These are phyloP conservation scores for Spilarctia lutea DNA, from an alignment of 2,888 invertebrate genomes.

Conservation along the genomic window DNA sequence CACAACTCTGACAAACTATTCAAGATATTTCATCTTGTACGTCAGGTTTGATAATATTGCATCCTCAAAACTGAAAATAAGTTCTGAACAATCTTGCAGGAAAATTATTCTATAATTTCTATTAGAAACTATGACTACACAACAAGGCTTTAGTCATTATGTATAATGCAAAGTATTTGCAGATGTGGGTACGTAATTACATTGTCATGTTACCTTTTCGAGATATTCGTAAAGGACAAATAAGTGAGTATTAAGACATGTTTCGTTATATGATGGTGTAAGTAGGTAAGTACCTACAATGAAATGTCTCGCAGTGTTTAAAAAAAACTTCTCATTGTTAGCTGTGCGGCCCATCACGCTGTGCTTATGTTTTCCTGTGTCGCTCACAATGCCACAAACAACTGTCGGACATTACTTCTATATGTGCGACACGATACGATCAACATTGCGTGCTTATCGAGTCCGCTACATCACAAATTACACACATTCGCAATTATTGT, in stretches of 20 bases:
- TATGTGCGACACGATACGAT: conserved; percentile 57
- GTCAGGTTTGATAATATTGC: not conserved
- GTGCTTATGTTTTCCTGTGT: conserved; percentile 69
- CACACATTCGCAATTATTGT: conserved; percentile 51
- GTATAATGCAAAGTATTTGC: not conserved
- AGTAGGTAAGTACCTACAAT: conserved; percentile 45
- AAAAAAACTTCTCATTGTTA: conserved; percentile 74
- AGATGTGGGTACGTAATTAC: not conserved
- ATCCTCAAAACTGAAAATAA: not conserved
- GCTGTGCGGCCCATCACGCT: conserved; percentile 62
- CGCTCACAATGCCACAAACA: conserved; percentile 67
- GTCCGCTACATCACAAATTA: conserved; percentile 60
- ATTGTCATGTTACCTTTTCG: not conserved
- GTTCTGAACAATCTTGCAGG: not conserved
- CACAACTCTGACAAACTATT: not conserved
- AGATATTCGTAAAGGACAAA: conserved; percentile 51
- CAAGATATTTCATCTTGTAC: not conserved
- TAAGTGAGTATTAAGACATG: conserved; percentile 27
- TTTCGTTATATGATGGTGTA: conserved; percentile 10
- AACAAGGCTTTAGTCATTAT: not conserved
- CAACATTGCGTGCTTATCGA: conserved; percentile 62
- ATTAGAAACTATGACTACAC: not conserved
- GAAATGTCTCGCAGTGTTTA: conserved; percentile 68
- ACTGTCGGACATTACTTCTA: conserved; percentile 62
- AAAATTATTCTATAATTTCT: not conserved